Percentiles rank a stretch among this genome's conserved stretches.
Evolutionary conservation across 2,888 invertebrate species (phyloP).

Genomic region (Marronus borbonicus): DNA sequence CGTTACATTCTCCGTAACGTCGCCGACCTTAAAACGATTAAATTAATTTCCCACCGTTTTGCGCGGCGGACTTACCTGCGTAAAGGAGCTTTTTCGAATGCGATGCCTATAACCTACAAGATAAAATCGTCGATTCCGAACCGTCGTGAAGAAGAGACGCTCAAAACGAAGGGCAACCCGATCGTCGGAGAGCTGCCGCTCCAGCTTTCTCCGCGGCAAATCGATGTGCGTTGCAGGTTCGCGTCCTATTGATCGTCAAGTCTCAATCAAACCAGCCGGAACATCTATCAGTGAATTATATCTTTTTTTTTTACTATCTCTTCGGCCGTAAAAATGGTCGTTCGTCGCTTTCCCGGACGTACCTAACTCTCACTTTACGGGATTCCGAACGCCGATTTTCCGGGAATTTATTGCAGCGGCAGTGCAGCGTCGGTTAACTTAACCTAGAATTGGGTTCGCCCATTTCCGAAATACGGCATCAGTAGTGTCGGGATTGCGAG

Average conservation of each 20-base stretch:
- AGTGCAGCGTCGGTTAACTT: constrained; percentile 22
- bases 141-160: not conserved
- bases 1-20: not conserved
- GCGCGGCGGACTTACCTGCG: not conserved
- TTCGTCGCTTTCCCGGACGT: constrained; percentile 8
- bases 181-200: not conserved
- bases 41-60: constrained; percentile 1
- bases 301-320: constrained; percentile 27
- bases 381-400: constrained; percentile 42
- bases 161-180: not conserved
- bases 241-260: constrained; percentile 29
- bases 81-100: not conserved
- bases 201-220: constrained; percentile 1
- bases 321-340: constrained; percentile 27
- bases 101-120: not conserved
- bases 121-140: not conserved
- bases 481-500: too few relatives aligned
- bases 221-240: constrained; percentile 34
- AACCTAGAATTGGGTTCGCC: constrained; percentile 26
- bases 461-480: not conserved
- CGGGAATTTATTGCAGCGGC: constrained; percentile 38
- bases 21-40: not conserved
- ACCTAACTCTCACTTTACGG: constrained; percentile 31
- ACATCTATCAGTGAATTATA: constrained; percentile 45
- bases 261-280: constrained; percentile 42